Percentiles rank a stretch among this genome's conserved stretches.
These are phyloP conservation scores for Acanthosoma haemorrhoidale DNA, from an alignment of 2,888 invertebrate species.

Conservation along the genomic window DNA sequence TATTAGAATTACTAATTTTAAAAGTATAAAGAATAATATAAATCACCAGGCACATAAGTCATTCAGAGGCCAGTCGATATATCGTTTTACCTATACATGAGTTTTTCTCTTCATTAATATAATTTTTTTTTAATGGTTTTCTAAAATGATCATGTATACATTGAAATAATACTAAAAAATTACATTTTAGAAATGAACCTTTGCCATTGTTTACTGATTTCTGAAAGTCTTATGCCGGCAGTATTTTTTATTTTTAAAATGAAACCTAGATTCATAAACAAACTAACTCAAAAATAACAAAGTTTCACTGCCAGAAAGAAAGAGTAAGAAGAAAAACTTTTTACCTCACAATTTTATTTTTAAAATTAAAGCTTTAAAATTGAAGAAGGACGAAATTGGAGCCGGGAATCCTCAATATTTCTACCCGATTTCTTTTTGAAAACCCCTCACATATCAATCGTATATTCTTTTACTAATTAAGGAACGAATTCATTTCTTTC, in stretches of 20 bases:
- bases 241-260: background rate
- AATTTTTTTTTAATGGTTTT: background rate
- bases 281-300: slow-evolving; percentile 7
- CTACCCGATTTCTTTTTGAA: background rate
- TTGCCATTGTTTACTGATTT: background rate
- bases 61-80: background rate
- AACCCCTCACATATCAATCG: slow-evolving; percentile 23
- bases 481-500: slow-evolving; percentile 24
- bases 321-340: background rate
- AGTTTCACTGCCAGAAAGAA: slow-evolving; percentile 23
- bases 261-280: background rate
- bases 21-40: background rate
- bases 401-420: slow-evolving; percentile 13
- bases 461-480: slow-evolving; percentile 24
- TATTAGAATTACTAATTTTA: background rate
- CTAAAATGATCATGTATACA: background rate
- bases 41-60: background rate
- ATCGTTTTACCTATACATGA: no score
- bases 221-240: background rate
- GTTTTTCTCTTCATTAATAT: no score
- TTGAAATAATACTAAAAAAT: background rate
- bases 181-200: background rate
- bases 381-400: slow-evolving; percentile 20
- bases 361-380: slow-evolving; percentile 20
- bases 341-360: background rate